Conservation (phyloP, 2,888 invertebrate genomes). For the Drosophila borealis region DNA sequence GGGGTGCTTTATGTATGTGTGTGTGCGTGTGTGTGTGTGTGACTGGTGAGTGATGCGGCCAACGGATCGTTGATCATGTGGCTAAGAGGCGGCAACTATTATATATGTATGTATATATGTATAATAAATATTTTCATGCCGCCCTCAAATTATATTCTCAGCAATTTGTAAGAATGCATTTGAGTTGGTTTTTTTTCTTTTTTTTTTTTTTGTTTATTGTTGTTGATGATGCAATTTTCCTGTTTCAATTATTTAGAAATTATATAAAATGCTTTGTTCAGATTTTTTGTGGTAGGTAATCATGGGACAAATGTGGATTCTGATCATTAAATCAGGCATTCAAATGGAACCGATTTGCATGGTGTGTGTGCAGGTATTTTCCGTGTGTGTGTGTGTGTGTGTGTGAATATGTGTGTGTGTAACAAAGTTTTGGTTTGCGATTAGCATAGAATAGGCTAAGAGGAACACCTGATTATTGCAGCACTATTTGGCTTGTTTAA, state of each 20-base stretch:
- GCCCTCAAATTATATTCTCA: constrained; percentile 41
- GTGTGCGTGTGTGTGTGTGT: background rate
- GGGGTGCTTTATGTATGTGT: constrained; percentile 28
- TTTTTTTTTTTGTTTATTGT: constrained; percentile 24
- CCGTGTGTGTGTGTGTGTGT: background rate
- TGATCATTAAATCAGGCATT: constrained; percentile 57
- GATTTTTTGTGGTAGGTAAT: constrained; percentile 18
- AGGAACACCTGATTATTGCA: background rate
- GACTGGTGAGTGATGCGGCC: constrained; percentile 22
- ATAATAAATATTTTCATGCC: background rate
- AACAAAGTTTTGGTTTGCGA: background rate
- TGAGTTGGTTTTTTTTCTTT: constrained; percentile 12
- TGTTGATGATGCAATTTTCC: constrained; percentile 62
- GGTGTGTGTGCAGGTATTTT: constrained; percentile 5
- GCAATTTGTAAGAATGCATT: constrained; percentile 37
- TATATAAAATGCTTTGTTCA: constrained; percentile 49
- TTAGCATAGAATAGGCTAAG: background rate
- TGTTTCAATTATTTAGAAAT: constrained; percentile 57
- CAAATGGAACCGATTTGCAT: constrained; percentile 57
- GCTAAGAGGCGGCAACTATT: constrained; percentile 15
- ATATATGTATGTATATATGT: constrained; percentile 2
- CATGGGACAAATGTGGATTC: constrained; percentile 30
- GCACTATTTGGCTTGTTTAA: background rate
- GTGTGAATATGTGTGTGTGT: background rate
- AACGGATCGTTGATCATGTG: constrained; percentile 50